These are phyloP conservation scores for Uromys caudimaculatus DNA, from an alignment of 2,797 vertebrate species.

Conservation along the genomic window DNA sequence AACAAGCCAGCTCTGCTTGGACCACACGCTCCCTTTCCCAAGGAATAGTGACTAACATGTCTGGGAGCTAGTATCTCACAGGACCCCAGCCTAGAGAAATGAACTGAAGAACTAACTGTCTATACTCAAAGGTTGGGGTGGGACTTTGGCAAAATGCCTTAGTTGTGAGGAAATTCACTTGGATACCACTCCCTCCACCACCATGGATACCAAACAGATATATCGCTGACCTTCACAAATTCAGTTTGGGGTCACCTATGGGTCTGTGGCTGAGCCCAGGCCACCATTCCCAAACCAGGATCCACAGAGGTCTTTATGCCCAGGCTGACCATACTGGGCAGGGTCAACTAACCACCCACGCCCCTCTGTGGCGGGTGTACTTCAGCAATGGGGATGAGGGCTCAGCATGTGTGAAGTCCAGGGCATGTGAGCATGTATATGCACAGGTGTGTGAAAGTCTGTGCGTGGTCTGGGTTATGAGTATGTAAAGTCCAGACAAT, in stretches of 20 bases:
- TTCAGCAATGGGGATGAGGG: not conserved
- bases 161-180: not conserved
- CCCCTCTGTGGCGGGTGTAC: not conserved
- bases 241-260: not conserved
- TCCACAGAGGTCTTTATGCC: not conserved
- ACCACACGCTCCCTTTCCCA: not conserved
- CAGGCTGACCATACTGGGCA: not conserved
- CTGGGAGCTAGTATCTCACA: not conserved
- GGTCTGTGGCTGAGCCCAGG: not conserved
- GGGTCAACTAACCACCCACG: not conserved
- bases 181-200: not conserved
- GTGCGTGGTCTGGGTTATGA: not conserved
- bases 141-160: not conserved
- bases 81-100: slow-evolving; percentile 7
- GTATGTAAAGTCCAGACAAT: not conserved
- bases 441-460: not conserved
- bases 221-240: not conserved
- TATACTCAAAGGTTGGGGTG: not conserved
- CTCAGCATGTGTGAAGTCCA: not conserved
- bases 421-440: no score
- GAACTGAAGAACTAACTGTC: not conserved
- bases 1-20: not conserved
- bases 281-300: not conserved
- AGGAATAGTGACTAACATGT: not conserved
- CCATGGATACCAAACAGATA: not conserved